These are phyloP conservation scores for Menidia menidia DNA, from an alignment of 2,797 vertebrate genomes.

Conservation along the genomic window DNA sequence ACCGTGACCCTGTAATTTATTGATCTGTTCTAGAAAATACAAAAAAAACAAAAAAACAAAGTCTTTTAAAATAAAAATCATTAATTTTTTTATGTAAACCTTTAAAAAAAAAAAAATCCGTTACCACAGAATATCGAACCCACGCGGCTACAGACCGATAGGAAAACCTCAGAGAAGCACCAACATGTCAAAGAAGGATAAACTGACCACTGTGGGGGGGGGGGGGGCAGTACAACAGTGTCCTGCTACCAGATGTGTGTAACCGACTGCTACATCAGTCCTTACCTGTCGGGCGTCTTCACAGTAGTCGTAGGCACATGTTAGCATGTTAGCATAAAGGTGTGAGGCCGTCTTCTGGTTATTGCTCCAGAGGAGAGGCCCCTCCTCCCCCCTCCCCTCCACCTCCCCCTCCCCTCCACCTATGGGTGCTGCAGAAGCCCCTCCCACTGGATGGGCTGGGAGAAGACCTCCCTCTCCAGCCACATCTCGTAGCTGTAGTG, in stretches of 20 bases:
- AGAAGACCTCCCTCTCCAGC: constrained; percentile 96
- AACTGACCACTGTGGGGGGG: constrained; percentile 12
- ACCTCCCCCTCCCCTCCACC: not conserved
- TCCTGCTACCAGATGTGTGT: constrained; percentile 53
- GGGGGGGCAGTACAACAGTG: constrained; percentile 49
- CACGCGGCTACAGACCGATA: constrained; percentile 52
- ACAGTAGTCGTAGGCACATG: constrained; percentile 72
- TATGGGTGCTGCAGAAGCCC: constrained; percentile 86
- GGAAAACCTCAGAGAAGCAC: constrained; percentile 60
- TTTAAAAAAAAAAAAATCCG: constrained; percentile 29
- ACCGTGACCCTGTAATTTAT: constrained; percentile 52
- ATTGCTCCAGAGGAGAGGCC: constrained; percentile 9
- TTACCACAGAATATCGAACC: constrained; percentile 33
- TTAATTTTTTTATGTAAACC: constrained; percentile 43
- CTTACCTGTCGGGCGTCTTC: constrained; percentile 49
- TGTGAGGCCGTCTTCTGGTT: constrained; percentile 19
- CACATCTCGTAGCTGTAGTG: constrained; percentile 95
- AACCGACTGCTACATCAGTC: constrained; percentile 46
- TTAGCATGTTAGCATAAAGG: constrained; percentile 52
- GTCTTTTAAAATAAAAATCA: constrained; percentile 22
- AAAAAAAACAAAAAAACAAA: constrained; percentile 43
- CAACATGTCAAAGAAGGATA: constrained; percentile 45
- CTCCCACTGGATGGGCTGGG: constrained; percentile 96
- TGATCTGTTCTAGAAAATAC: constrained; percentile 49
- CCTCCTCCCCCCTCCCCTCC: not conserved